These are phyloP conservation scores for Anarsia innoxiella DNA, from an alignment of 2,888 invertebrate genomes.

Conservation along the genomic window DNA sequence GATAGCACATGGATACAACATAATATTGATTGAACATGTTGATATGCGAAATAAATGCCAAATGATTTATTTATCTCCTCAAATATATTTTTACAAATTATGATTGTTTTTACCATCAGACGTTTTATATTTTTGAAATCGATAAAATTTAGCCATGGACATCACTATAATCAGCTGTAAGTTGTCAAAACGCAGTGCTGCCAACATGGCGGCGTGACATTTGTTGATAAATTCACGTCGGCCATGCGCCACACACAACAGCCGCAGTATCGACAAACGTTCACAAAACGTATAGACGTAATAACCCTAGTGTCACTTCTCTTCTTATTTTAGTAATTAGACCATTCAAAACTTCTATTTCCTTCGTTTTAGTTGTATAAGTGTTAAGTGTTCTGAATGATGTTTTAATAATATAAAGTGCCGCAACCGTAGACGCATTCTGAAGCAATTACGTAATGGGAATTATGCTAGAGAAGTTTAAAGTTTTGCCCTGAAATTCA, in stretches of 20 bases:
- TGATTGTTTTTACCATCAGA: no score
- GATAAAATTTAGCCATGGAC: constrained; percentile 1
- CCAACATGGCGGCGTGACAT: constrained; percentile 44
- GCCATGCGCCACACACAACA: constrained; percentile 56
- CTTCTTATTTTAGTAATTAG: constrained; percentile 65
- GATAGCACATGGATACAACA: no score
- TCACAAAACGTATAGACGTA: constrained; percentile 72
- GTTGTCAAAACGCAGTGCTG: constrained; percentile 51
- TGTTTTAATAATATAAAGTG: constrained; percentile 63
- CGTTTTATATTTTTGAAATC: not conserved
- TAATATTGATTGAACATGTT: no score
- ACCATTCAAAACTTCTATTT: constrained; percentile 54
- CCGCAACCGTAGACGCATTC: constrained; percentile 59
- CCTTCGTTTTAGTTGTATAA: constrained; percentile 60
- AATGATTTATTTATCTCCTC: no score
- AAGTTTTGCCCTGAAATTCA: constrained; percentile 77
- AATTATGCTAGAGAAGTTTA: constrained; percentile 74
- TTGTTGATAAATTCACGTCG: constrained; percentile 33
- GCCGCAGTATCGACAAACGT: constrained; percentile 72
- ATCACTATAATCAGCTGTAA: constrained; percentile 66
- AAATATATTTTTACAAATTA: no score
- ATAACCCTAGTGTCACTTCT: constrained; percentile 65
- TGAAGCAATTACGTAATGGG: constrained; percentile 74
- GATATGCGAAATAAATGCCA: no score
- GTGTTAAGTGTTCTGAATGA: constrained; percentile 66